These are phyloP conservation scores for Willowsia nigromaculata DNA, from an alignment of 2,888 invertebrate genomes.

Conservation along the genomic window DNA sequence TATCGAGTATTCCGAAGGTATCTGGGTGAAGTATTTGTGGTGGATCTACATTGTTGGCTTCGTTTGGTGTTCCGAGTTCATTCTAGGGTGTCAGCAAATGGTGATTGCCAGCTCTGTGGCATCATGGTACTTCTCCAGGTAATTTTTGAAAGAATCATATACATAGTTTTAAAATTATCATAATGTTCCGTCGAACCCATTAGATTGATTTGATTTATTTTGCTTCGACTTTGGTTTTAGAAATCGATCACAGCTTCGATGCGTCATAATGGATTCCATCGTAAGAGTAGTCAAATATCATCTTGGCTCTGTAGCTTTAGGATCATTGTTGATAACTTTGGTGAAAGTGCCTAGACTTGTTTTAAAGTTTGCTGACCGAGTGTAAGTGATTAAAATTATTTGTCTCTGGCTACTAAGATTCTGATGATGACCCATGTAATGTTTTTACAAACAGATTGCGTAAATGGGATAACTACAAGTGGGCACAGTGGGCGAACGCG, in stretches of 20 bases:
- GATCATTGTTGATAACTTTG: conserved; percentile 94
- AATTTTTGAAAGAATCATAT: no score
- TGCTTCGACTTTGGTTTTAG: conserved; percentile 81
- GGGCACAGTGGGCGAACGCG: conserved; percentile 87
- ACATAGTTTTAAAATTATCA: no score
- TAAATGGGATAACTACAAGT: conserved; percentile 77
- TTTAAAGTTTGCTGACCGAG: conserved; percentile 92
- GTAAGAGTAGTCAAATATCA: conserved; percentile 92
- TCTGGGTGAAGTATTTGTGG: conserved; percentile 95
- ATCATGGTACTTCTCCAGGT: conserved; percentile 94
- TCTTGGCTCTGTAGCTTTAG: conserved; percentile 96
- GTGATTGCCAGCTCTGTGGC: conserved; percentile 95
- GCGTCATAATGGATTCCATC: conserved; percentile 82
- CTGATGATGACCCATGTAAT: no score
- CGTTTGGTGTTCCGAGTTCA: conserved; percentile 96
- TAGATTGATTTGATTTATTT: no score
- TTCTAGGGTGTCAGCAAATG: conserved; percentile 96
- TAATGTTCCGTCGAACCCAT: no score
- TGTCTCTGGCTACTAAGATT: no score
- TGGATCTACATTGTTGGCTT: conserved; percentile 95
- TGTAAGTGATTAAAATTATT: no score
- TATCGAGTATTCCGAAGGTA: conserved; percentile 88
- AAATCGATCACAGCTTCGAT: conserved; percentile 83
- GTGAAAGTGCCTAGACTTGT: conserved; percentile 95
- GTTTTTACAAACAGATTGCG: conserved; percentile 73